Evolutionary conservation across 1,140 invertebrate species (phyloP).

Genomic region (Drosophila arawakana): DNA sequence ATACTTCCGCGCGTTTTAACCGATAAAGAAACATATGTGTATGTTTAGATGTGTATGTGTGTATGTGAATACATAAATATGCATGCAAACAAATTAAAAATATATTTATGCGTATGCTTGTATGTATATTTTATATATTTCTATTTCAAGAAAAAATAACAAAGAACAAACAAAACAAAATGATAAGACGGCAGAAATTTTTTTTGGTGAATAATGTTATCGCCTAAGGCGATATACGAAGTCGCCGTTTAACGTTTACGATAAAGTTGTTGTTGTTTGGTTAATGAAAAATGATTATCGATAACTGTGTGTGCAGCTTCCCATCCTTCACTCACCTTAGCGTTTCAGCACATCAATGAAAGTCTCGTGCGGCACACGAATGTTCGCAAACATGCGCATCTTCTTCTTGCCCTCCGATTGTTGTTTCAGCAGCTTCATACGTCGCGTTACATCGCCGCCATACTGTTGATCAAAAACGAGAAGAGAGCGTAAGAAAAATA

Average conservation of each 20-base stretch:
- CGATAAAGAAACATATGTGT: conserved; percentile 23
- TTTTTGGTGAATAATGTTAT: conserved; percentile 19
- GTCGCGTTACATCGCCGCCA: conserved; percentile 95
- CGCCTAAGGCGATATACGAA: conserved; percentile 1
- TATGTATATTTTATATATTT: conserved; percentile 24
- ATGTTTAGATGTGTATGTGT: background rate
- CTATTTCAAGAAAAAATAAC: conserved; percentile 39
- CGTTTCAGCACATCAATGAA: conserved; percentile 96
- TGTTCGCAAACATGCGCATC: conserved; percentile 95
- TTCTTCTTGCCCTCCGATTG: conserved; percentile 97
- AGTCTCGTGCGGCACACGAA: conserved; percentile 95
- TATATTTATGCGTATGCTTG: background rate
- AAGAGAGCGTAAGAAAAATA: background rate
- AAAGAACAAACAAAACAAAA: conserved; percentile 34
- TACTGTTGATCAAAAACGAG: conserved; percentile 87
- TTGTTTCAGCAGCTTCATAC: conserved; percentile 94
- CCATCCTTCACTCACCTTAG: conserved; percentile 80
- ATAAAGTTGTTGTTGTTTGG: conserved; percentile 18
- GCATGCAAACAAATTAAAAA: conserved; percentile 33
- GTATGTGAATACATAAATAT: conserved; percentile 10
- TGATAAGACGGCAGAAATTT: conserved; percentile 37
- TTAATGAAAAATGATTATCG: conserved; percentile 24
- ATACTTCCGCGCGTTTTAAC: conserved; percentile 37
- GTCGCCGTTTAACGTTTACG: background rate
- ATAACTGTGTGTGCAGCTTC: conserved; percentile 14